Evolutionary conservation across 2,888 invertebrate species (phyloP).

Genomic region (Cheilosia pagana): DNA sequence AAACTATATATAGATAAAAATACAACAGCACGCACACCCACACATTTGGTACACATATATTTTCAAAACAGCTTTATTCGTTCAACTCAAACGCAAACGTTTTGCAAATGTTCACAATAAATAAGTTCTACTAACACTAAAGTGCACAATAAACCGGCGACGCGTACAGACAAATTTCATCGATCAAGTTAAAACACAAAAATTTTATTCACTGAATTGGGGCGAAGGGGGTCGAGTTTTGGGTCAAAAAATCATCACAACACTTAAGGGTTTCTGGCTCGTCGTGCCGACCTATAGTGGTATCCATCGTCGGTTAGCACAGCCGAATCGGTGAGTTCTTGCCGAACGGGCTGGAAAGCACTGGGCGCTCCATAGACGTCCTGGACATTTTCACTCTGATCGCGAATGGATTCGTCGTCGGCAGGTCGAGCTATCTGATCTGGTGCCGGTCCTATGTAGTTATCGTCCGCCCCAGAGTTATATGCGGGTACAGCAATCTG

Average conservation of each 20-base stretch:
- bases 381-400: background rate
- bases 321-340: slow-evolving; percentile 34
- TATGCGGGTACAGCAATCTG: slow-evolving; percentile 23
- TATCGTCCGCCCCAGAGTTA: background rate
- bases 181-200: slow-evolving; percentile 1
- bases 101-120: background rate
- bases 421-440: slow-evolving; percentile 32
- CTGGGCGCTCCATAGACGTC: background rate
- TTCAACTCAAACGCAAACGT: no score
- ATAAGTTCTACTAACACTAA: background rate
- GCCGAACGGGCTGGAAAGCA: slow-evolving; percentile 30
- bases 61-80: no score
- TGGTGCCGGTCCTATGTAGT: slow-evolving; percentile 32
- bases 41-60: no score
- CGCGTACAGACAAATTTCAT: no score
- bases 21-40: no score
- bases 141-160: slow-evolving; percentile 13
- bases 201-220: slow-evolving; percentile 33
- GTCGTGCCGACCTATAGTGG: slow-evolving; percentile 32
- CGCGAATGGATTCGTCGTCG: no score
- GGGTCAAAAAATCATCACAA: slow-evolving; percentile 15
- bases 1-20: no score
- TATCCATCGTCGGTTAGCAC: slow-evolving; percentile 31
- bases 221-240: background rate
- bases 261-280: background rate